These are phyloP conservation scores for Sebastes schlegelii DNA, from an alignment of 2,113 vertebrate genomes.

Conservation along the genomic window DNA sequence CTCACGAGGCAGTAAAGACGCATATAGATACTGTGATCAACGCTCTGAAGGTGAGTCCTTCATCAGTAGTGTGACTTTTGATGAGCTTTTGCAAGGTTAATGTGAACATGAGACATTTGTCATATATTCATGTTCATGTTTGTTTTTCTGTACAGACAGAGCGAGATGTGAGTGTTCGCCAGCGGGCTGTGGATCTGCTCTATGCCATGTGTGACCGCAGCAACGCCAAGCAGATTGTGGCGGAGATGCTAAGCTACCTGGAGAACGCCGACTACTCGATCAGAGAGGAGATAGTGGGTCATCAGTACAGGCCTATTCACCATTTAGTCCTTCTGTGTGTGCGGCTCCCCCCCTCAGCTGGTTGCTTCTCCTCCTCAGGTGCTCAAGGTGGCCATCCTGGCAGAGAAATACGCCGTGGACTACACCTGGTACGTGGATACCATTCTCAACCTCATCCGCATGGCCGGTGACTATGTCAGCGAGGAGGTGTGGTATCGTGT, in stretches of 20 bases:
- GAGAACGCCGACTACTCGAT: conserved; percentile 92
- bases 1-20: conserved; percentile 84
- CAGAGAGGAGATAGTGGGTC: conserved; percentile 90
- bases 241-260: conserved; percentile 92
- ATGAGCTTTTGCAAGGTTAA: background rate
- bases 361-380: conserved; percentile 77
- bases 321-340: background rate
- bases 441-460: conserved; percentile 92
- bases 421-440: conserved; percentile 95
- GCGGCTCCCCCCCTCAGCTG: background rate
- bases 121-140: background rate
- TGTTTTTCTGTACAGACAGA: conserved; percentile 83
- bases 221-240: conserved; percentile 92
- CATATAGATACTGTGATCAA: conserved; percentile 88
- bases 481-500: conserved; percentile 94
- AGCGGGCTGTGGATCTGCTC: conserved; percentile 90
- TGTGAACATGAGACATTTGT: background rate
- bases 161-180: conserved; percentile 90
- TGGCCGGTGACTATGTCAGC: conserved; percentile 91
- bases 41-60: conserved; percentile 81
- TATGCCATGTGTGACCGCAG: conserved; percentile 94
- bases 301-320: background rate
- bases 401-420: conserved; percentile 92
- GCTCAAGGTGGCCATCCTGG: conserved; percentile 90
- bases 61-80: too few relatives aligned